Conservation (phyloP, 2,113 vertebrate species). For the Microtus montanus region DNA sequence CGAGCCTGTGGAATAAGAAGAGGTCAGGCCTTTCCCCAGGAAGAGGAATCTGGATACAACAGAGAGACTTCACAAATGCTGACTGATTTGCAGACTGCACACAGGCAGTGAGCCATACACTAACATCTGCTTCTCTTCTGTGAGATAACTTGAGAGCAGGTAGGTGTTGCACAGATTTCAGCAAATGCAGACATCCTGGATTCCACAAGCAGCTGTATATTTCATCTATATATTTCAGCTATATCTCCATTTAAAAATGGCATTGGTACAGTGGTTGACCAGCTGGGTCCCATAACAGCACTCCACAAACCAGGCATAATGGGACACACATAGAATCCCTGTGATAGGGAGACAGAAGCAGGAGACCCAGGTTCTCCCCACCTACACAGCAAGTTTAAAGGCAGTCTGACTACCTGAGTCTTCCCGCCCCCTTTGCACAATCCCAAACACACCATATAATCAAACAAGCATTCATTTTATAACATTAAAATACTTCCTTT, state of each 20-base stretch:
- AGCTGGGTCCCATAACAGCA: background rate
- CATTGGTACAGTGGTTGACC: background rate
- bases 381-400: background rate
- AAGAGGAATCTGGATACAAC: background rate
- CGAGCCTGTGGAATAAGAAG: background rate
- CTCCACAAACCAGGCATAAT: background rate
- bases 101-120: background rate
- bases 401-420: background rate
- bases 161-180: background rate
- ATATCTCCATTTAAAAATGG: background rate
- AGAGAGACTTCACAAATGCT: background rate
- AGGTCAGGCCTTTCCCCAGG: background rate
- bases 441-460: background rate
- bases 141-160: background rate
- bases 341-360: background rate
- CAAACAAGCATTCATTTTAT: background rate
- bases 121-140: background rate
- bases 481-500: background rate
- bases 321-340: background rate
- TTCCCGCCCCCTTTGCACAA: background rate
- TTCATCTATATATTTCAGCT: background rate
- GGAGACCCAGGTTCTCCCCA: background rate
- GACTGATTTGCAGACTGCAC: background rate
- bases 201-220: background rate
- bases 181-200: background rate